Evolutionary conservation across 2,888 invertebrate genomes (phyloP).

Genomic region (Allygus modestus): DNA sequence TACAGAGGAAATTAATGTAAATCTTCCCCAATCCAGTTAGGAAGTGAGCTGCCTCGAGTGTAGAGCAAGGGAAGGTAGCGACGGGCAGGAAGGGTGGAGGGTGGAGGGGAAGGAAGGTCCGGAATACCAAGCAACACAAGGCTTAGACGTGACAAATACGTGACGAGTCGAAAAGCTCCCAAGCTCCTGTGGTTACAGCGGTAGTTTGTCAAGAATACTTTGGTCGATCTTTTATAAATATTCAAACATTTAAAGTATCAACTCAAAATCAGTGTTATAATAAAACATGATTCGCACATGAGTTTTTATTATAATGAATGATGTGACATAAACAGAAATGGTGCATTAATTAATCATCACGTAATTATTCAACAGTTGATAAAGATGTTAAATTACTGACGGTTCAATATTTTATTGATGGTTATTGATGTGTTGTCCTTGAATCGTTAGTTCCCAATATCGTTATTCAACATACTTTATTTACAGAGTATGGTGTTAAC

Average conservation of each 20-base stretch:
- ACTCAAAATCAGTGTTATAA: neutral
- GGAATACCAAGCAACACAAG: constrained; percentile 21
- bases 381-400: no score
- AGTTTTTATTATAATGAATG: no score
- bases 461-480: no score
- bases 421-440: no score
- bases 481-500: no score
- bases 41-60: neutral
- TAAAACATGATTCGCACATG: no score
- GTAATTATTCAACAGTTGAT: no score
- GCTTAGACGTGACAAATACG: constrained; percentile 32
- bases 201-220: neutral
- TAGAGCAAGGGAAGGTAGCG: neutral
- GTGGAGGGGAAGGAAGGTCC: neutral
- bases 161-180: constrained; percentile 34
- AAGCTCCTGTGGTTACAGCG: neutral
- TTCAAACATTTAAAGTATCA: no score
- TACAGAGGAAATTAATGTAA: constrained; percentile 10
- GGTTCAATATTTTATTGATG: no score
- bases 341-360: no score
- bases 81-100: neutral
- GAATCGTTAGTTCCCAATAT: no score
- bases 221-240: neutral
- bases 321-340: no score
- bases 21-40: constrained; percentile 24